These are phyloP conservation scores for Ethmia dodecea DNA, from an alignment of 2,888 invertebrate species.

Conservation along the genomic window DNA sequence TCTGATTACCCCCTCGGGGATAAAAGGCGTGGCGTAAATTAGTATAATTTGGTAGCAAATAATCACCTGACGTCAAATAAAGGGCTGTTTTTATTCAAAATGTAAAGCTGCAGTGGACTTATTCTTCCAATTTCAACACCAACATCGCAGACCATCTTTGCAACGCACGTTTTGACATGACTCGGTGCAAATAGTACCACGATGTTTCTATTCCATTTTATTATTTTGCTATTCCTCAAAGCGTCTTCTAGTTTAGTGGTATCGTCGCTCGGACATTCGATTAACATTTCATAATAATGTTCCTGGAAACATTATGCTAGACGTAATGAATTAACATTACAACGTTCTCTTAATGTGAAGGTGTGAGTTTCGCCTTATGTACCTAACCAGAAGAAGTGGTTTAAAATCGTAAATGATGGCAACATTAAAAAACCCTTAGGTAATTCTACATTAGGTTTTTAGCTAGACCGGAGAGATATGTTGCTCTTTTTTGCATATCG, in stretches of 20 bases:
- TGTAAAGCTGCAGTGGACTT: conserved; percentile 22
- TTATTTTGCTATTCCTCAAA: conserved; percentile 33
- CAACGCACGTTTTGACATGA: conserved; percentile 30
- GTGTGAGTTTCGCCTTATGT: no score
- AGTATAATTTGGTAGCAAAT: not conserved
- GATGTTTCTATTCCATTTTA: conserved; percentile 35
- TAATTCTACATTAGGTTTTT: no score
- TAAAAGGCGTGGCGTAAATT: no score
- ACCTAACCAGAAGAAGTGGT: no score
- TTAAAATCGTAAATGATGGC: no score
- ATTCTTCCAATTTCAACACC: conserved; percentile 18
- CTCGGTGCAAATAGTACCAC: conserved; percentile 28
- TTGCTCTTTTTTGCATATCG: no score
- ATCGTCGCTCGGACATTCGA: conserved; percentile 36
- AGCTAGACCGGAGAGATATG: no score
- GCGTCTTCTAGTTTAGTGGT: conserved; percentile 35
- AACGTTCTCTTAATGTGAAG: no score
- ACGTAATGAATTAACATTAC: no score
- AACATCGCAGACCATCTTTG: conserved; percentile 19
- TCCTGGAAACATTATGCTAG: no score
- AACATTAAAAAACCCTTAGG: no score
- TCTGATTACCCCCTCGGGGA: no score
- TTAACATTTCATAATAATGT: conserved; percentile 36
- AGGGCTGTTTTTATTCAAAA: conserved; percentile 25
- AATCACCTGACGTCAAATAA: conserved; percentile 28